phyloP scores from a whole-genome alignment of 2,888 invertebrate genomes.

The Gonocerus acuteangulatus region DNA sequence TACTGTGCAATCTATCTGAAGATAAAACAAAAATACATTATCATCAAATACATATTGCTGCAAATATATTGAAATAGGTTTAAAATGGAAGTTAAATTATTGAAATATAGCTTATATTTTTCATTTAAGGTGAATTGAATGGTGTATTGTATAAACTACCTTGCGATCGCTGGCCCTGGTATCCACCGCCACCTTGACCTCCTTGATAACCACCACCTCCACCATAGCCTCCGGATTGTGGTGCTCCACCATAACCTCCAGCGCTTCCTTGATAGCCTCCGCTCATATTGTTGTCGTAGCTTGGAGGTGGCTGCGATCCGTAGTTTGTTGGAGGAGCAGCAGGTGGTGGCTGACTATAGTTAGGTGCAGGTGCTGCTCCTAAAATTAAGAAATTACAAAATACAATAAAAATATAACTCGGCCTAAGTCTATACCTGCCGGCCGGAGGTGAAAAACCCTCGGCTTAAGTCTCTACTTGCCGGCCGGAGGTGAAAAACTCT shows the following conservation, averaged over 20 bases:
- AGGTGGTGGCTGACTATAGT: conserved; percentile 36
- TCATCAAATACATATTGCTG: no score
- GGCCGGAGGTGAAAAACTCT: no score
- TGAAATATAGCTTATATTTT: no score
- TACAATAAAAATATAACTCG: not conserved
- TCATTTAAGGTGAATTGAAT: no score
- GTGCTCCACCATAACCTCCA: conserved; percentile 48
- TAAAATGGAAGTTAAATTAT: no score
- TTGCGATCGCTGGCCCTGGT: conserved; percentile 17
- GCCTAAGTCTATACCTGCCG: not conserved
- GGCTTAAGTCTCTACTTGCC: no score
- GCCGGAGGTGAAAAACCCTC: no score
- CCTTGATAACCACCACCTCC: conserved; percentile 44
- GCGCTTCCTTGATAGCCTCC: conserved; percentile 44
- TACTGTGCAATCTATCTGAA: no score
- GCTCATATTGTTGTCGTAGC: conserved; percentile 29
- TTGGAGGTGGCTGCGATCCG: conserved; percentile 27
- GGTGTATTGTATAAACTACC: not conserved
- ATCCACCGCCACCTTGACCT: conserved; percentile 45
- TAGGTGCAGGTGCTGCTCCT: conserved; percentile 32
- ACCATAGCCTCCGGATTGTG: conserved; percentile 45
- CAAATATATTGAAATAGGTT: no score
- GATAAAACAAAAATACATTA: no score
- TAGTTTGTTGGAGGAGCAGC: conserved; percentile 28
- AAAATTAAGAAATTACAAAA: no score